Percentiles rank a stretch among this genome's conserved stretches.
These are phyloP conservation scores for Hymenopus coronatus DNA, from an alignment of 2,888 invertebrate genomes.

Conservation along the genomic window DNA sequence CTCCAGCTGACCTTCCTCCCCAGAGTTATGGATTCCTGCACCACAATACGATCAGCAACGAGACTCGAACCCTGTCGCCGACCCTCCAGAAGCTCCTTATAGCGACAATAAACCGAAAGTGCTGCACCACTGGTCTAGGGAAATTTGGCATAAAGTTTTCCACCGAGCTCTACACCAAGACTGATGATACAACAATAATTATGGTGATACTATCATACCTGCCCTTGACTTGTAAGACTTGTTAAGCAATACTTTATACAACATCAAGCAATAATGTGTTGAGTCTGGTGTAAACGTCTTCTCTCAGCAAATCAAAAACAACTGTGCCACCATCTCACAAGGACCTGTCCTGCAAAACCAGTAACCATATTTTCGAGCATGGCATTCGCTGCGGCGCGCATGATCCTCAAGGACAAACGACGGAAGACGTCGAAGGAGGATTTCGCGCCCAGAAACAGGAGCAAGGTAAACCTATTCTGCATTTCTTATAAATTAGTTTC, in stretches of 20 bases:
- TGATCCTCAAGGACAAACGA: constrained; percentile 80
- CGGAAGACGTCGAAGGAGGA: constrained; percentile 79
- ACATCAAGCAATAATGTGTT: background rate
- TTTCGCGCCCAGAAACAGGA: constrained; percentile 70
- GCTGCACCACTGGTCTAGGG: background rate
- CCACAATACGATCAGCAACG: background rate
- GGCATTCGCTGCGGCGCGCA: constrained; percentile 81
- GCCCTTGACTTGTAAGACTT: background rate
- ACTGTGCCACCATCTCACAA: background rate
- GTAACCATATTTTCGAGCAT: constrained; percentile 45
- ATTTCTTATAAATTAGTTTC: background rate
- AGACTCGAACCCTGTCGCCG: background rate
- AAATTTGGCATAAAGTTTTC: background rate
- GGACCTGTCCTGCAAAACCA: constrained; percentile 40
- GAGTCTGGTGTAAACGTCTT: background rate
- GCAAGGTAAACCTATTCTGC: constrained; percentile 64
- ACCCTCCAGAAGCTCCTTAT: background rate
- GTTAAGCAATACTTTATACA: background rate
- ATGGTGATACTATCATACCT: background rate
- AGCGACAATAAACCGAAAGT: background rate
- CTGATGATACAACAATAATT: background rate
- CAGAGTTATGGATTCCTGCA: background rate
- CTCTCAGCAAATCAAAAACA: background rate
- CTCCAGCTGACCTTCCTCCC: background rate
- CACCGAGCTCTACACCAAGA: background rate